Conservation (phyloP, 2,888 invertebrate species). For the Crossocerus cetratus region DNA sequence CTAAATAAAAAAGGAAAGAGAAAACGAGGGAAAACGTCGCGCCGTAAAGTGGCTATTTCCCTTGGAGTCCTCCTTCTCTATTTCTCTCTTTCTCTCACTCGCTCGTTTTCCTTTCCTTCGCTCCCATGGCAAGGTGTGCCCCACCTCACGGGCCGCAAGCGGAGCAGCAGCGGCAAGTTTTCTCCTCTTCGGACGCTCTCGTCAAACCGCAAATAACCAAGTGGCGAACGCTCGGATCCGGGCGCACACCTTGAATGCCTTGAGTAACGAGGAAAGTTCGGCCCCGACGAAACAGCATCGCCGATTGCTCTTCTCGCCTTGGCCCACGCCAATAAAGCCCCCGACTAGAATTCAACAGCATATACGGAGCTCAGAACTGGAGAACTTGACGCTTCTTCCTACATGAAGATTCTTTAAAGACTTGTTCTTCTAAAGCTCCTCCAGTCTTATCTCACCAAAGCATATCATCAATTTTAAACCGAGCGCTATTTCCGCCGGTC, state of each 20-base stretch:
- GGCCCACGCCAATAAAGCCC: neutral
- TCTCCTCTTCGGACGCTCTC: slow-evolving; percentile 23
- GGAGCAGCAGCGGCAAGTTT: slow-evolving; percentile 10
- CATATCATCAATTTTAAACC: too few relatives aligned
- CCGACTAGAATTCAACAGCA: neutral
- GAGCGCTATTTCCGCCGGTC: too few relatives aligned
- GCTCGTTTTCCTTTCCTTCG: neutral
- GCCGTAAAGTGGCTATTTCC: slow-evolving; percentile 14
- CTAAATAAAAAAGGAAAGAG: slow-evolving; percentile 20
- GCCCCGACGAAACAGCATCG: neutral
- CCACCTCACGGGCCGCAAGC: slow-evolving; percentile 3
- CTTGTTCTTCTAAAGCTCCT: too few relatives aligned
- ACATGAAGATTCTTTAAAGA: too few relatives aligned
- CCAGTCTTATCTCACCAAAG: too few relatives aligned
- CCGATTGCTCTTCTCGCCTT: slow-evolving; percentile 30
- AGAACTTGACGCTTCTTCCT: too few relatives aligned
- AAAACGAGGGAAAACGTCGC: neutral
- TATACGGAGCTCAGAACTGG: neutral
- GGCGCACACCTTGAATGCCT: slow-evolving; percentile 37
- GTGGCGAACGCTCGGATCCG: neutral
- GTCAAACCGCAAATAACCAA: slow-evolving; percentile 40
- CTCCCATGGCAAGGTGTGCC: neutral
- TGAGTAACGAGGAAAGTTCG: slow-evolving; percentile 54
- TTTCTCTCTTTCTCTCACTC: neutral
- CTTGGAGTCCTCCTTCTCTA: neutral